These are phyloP conservation scores for Heliconius aoede DNA, from an alignment of 2,888 invertebrate species.

Conservation along the genomic window DNA sequence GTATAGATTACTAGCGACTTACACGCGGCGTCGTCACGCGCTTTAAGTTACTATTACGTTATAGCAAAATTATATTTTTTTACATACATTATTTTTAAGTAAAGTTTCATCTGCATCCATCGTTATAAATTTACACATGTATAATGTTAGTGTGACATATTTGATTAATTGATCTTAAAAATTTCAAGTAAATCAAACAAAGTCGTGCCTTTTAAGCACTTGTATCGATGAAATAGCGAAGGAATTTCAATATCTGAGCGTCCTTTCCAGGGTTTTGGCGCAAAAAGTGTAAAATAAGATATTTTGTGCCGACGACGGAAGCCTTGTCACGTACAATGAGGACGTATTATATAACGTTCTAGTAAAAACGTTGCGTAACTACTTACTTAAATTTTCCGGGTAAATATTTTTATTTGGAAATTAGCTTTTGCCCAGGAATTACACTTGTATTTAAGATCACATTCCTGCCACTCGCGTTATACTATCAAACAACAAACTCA, in stretches of 20 bases:
- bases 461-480: background rate
- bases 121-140: too few species aligned
- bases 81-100: too few species aligned
- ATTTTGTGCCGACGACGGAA: constrained; percentile 56
- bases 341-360: constrained; percentile 45
- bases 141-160: too few species aligned
- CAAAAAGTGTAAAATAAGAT: constrained; percentile 61
- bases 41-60: too few species aligned
- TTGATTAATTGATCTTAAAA: background rate
- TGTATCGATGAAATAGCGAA: constrained; percentile 37
- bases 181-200: background rate
- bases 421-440: constrained; percentile 14
- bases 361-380: constrained; percentile 38
- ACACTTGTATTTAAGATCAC: background rate
- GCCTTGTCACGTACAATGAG: constrained; percentile 48
- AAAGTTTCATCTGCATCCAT: too few species aligned
- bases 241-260: constrained; percentile 40
- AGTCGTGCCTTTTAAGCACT: constrained; percentile 15
- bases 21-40: too few species aligned
- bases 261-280: constrained; percentile 50
- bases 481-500: background rate
- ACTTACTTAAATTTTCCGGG: constrained; percentile 38
- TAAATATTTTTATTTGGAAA: constrained; percentile 39
- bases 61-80: too few species aligned
- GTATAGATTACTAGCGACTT: background rate